Percentiles rank a stretch among this genome's conserved stretches.
phyloP scores from a whole-genome alignment of 2,797 vertebrate species.

The Myotis vivesi region DNA sequence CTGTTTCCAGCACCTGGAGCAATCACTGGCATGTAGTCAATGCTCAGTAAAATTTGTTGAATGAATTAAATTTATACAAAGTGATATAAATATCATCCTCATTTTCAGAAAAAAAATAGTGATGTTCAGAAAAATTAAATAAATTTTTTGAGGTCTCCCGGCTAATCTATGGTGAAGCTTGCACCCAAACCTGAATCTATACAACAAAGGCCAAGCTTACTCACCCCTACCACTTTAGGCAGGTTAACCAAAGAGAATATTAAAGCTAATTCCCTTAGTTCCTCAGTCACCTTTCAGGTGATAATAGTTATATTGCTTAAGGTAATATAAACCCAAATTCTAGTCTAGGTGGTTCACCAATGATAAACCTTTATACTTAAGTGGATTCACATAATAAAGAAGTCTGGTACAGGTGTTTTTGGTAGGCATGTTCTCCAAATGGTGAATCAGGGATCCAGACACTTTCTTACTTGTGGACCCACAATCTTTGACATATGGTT shows the following conservation, averaged over 20 bases:
- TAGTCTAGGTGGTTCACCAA: not conserved
- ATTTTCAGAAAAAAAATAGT: conserved; percentile 15
- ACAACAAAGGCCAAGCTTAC: not conserved
- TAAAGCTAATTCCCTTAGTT: not conserved
- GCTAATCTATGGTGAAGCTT: not conserved
- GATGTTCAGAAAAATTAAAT: not conserved
- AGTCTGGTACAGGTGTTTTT: not conserved
- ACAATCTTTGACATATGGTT: not conserved
- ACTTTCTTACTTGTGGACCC: not conserved
- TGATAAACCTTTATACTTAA: conserved; percentile 1
- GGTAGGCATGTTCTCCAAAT: not conserved
- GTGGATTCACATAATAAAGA: not conserved
- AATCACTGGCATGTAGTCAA: not conserved
- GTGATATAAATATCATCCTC: not conserved
- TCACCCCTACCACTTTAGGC: not conserved
- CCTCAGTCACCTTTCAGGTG: not conserved
- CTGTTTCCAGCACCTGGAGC: not conserved
- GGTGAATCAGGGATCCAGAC: not conserved
- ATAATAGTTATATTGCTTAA: not conserved
- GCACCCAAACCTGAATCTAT: not conserved
- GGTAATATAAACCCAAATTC: not conserved
- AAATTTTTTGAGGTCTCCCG: not conserved
- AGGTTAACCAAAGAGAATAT: not conserved
- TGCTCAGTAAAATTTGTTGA: not conserved
- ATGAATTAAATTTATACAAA: not conserved